Conservation (phyloP, 64 coral and sea anemone genomes). For the Orbicella faveolata region DNA sequence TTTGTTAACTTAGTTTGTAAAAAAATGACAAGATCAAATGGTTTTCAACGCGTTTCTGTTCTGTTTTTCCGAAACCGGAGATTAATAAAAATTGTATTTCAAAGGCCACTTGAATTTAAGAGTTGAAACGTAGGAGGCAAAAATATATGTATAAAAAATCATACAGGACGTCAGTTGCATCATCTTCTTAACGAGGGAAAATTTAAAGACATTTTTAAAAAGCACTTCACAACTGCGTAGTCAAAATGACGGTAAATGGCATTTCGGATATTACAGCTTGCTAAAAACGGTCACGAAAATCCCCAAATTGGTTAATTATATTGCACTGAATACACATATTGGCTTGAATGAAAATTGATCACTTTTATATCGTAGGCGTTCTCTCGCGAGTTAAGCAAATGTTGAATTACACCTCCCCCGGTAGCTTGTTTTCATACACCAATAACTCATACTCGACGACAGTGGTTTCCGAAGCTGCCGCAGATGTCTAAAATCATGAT, state of each 20-base stretch:
- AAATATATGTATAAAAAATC: background rate
- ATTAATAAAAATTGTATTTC: background rate
- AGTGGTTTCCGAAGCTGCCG: no score
- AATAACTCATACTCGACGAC: no score
- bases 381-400: no score
- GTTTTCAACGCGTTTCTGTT: no score
- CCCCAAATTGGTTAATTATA: background rate
- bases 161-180: background rate
- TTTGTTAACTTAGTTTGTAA: no score
- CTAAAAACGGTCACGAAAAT: background rate
- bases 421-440: no score
- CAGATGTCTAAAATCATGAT: no score
- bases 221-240: background rate
- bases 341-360: no score
- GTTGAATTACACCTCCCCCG: no score
- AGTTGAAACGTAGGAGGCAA: background rate
- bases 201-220: background rate
- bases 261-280: background rate
- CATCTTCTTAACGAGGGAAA: background rate
- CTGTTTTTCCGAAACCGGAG: background rate
- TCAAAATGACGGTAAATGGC: background rate
- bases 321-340: background rate
- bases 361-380: no score
- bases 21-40: no score
- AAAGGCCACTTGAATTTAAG: background rate